These are phyloP conservation scores for Ranitomeya imitator DNA, from an alignment of 2,113 vertebrate species.

Conservation along the genomic window DNA sequence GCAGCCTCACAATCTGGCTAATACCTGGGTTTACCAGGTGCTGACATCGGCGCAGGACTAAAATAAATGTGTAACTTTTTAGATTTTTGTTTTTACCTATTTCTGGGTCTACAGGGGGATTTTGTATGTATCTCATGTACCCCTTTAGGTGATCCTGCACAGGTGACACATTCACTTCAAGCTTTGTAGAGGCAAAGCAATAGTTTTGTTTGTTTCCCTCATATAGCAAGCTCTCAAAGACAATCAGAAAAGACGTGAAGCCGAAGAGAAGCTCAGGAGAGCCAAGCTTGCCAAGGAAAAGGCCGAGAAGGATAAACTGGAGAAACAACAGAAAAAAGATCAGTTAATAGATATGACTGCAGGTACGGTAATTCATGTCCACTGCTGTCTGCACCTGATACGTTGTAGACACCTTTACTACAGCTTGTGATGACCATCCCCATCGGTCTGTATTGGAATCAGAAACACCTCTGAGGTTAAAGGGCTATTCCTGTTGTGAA, in stretches of 20 bases:
- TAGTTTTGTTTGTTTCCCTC: neutral
- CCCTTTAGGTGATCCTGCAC: too few relatives aligned
- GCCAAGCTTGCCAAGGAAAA: constrained; percentile 82
- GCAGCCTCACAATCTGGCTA: too few relatives aligned
- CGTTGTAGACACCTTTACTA: neutral
- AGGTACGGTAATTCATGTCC: constrained; percentile 74
- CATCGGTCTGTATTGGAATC: neutral
- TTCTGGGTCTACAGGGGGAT: neutral
- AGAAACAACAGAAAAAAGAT: constrained; percentile 78
- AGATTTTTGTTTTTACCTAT: neutral
- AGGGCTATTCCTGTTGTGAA: too few relatives aligned
- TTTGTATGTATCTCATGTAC: neutral
- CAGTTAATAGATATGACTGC: constrained; percentile 77
- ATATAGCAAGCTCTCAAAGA: constrained; percentile 82
- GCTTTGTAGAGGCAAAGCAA: too few relatives aligned
- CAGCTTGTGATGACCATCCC: neutral
- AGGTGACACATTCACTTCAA: too few relatives aligned
- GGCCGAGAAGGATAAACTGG: constrained; percentile 79
- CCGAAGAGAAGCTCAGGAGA: constrained; percentile 79
- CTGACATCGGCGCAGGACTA: too few relatives aligned
- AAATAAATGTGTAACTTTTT: too few relatives aligned
- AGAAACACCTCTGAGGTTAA: neutral
- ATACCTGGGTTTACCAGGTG: too few relatives aligned
- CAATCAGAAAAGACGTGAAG: constrained; percentile 79
- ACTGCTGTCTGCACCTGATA: neutral